Base-by-base conservation (phyloP, 2,888 invertebrate genomes). In the Laspeyria flexula region DNA sequence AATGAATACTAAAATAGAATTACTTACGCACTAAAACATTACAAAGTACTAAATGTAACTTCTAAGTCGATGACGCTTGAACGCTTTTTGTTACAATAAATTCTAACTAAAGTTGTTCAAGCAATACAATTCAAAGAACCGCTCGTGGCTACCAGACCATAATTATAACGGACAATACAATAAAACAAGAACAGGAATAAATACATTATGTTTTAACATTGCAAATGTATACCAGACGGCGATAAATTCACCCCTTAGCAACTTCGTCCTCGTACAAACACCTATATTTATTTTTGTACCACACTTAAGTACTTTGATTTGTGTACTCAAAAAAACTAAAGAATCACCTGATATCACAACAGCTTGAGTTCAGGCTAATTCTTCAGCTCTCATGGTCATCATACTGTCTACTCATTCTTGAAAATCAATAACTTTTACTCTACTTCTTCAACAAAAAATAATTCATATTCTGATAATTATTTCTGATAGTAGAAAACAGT, bases 121-220 rank as follows among this genome's bases (percentile, higher is more conserved):
- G n/a, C n/a, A 4, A 29, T 29, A 29, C n/a, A 11, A 11, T 11
- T 29, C 6, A 13, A 31, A 34, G 15, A 34, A 34, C 34, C 10
- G 3, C 16, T 15, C 3, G 16, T 18, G 13, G 13, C 31, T 31
- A 13, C 12, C 34, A 18, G 34, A 15, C 10, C 3, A 25, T 39
- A 25, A 39, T 39, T 39, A 27, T 12, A 13, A 10, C 4, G 25
- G 15, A 27, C 15, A 39, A 13, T 39, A 27, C 25, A 39, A 27
- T 13, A 39, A 15, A 39, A 39, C 39, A 39, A 39, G 25, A 0
- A 39, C 7, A 39, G 27, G 4, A 15, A 25, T 38, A 39, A n/a
- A 39, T 23, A 13, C 9, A 39, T 39, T 15, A 39, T 9, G 39
- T 39, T 39, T 39, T 25, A 16, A 39, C 39, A 39, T 39, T 39